These are phyloP conservation scores for Marronus borbonicus DNA, from an alignment of 2,888 invertebrate species.

Conservation along the genomic window DNA sequence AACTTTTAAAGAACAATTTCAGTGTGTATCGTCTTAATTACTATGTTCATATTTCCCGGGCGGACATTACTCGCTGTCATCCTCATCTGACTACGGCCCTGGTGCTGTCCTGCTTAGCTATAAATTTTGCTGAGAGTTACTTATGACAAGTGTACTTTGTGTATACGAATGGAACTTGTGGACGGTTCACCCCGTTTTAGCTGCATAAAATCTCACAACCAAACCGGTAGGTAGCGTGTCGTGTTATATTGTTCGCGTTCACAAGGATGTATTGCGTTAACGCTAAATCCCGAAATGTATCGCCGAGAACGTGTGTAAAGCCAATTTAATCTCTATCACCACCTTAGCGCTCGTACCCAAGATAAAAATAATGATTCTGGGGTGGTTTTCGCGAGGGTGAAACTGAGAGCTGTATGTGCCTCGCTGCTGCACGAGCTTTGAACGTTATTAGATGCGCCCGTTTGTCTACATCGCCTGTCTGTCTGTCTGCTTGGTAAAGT, in stretches of 20 bases:
- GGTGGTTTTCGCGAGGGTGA: not conserved
- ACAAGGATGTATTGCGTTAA: not conserved
- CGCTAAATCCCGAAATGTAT: slow-evolving; percentile 37
- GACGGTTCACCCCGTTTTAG: not conserved
- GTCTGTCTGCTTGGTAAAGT: too few species aligned
- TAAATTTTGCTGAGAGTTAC: slow-evolving; percentile 9
- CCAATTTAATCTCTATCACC: slow-evolving; percentile 42
- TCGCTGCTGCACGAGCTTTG: slow-evolving; percentile 4
- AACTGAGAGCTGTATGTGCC: not conserved
- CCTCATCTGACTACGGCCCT: too few species aligned
- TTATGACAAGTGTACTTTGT: not conserved
- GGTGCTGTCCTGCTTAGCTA: slow-evolving; percentile 26
- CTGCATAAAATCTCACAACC: not conserved
- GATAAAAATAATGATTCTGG: slow-evolving; percentile 33
- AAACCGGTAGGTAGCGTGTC: not conserved
- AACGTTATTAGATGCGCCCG: too few species aligned
- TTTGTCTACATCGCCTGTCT: too few species aligned
- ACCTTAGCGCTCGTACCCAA: slow-evolving; percentile 10
- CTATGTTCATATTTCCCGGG: too few species aligned
- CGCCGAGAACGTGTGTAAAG: slow-evolving; percentile 34
- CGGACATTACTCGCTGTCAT: too few species aligned
- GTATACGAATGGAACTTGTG: too few species aligned
- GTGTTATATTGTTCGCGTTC: not conserved
- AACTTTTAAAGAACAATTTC: too few species aligned
- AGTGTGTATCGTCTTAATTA: too few species aligned